These are phyloP conservation scores for Mungos mungo DNA, from an alignment of 2,113 vertebrate genomes.

Conservation along the genomic window DNA sequence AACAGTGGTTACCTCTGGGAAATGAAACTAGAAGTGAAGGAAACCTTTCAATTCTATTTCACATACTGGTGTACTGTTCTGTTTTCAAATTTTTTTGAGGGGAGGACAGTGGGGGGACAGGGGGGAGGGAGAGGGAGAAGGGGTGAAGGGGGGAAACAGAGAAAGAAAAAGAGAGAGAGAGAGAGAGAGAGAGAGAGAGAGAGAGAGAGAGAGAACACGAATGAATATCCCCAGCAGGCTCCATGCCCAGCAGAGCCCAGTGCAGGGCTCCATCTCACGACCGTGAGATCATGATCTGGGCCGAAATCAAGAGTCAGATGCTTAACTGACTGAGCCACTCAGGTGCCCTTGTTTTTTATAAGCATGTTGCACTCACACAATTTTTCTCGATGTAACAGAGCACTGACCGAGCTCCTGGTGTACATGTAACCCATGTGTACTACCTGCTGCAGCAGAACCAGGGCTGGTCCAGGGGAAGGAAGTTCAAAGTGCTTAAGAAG, in stretches of 20 bases:
- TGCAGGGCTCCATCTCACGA: too few relatives aligned
- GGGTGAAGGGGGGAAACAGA: too few relatives aligned
- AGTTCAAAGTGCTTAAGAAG: neutral
- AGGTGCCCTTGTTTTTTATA: neutral
- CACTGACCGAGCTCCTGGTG: neutral
- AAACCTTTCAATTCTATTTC: constrained; percentile 34
- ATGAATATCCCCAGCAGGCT: too few relatives aligned
- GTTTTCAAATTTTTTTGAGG: neutral
- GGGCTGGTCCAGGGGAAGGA: neutral
- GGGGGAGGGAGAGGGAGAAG: too few relatives aligned
- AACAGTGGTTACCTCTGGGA: constrained; percentile 29
- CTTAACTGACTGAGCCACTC: too few relatives aligned
- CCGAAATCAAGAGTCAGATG: too few relatives aligned
- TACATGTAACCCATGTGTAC: neutral
- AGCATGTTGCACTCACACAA: neutral
- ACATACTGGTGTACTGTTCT: neutral
- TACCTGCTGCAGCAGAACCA: neutral
- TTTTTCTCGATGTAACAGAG: neutral
- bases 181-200: too few relatives aligned
- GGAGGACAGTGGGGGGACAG: too few relatives aligned
- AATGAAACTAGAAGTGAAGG: neutral
- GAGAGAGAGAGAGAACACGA: too few relatives aligned
- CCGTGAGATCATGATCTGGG: too few relatives aligned
- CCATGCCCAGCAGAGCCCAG: too few relatives aligned
- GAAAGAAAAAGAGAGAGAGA: too few relatives aligned